A percentile compares a stretch with the other conserved stretches of the same genome.
Evolutionary conservation across 1,140 invertebrate species (phyloP).

Genomic region (Hormaphis cornu): DNA sequence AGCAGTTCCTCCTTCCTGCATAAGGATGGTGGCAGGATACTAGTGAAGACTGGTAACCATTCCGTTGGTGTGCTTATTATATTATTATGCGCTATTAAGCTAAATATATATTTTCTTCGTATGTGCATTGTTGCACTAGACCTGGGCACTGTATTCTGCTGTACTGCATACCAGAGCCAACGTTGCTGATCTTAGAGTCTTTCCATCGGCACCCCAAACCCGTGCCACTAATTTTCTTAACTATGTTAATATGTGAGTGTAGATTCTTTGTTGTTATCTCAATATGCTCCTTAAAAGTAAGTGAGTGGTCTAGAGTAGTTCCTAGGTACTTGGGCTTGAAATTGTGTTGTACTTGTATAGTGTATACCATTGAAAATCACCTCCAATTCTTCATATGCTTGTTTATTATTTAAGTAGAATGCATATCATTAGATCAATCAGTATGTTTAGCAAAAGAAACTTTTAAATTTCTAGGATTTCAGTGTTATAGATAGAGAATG

Average conservation of each 20-base stretch:
- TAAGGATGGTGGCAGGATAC: neutral
- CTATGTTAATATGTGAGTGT: neutral
- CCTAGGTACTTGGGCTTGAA: neutral
- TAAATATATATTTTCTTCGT: neutral
- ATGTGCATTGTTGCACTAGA: slow-evolving; percentile 7
- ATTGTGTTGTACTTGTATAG: neutral
- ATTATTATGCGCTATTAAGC: neutral
- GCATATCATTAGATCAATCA: neutral
- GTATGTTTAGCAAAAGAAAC: too few relatives aligned
- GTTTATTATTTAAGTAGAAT: slow-evolving; percentile 21
- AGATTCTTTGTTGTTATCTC: neutral
- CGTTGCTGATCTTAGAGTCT: neutral
- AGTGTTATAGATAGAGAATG: too few relatives aligned
- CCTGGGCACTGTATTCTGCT: slow-evolving; percentile 1
- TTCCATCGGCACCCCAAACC: neutral
- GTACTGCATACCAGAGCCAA: neutral
- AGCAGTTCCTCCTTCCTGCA: neutral
- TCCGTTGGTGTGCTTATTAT: neutral
- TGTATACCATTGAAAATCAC: neutral
- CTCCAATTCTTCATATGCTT: slow-evolving; percentile 6
- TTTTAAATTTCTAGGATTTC: too few relatives aligned
- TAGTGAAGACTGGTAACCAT: slow-evolving; percentile 5
- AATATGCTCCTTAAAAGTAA: slow-evolving; percentile 20
- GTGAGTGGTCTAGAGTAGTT: neutral
- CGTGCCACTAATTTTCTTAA: neutral